Base-by-base conservation (phyloP, 2,113 vertebrate genomes). In the Neolamprologus fasciatus region DNA sequence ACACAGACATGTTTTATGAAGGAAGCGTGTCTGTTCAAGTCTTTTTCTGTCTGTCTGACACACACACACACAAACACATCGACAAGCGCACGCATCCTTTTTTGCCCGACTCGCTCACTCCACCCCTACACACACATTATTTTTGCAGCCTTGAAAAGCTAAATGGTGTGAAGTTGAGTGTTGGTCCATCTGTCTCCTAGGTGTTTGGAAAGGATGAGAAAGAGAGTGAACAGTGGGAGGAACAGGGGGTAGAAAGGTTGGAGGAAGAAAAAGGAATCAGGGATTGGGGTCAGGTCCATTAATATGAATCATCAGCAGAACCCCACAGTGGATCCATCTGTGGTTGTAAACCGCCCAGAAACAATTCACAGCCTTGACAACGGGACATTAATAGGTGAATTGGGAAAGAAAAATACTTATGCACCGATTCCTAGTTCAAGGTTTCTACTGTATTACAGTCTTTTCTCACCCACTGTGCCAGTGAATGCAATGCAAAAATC, bases 81-180 rank as follows among this genome's bases (percentile, higher is more conserved):
- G 19, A 68, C 63, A 68, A 42, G 37, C 21, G 26, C 73, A 57
- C 83, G 80, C 82, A 87, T 71, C 79, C 84, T 73, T 90, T 84
- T 88, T 91, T 31, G 85, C 84, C 88, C 80, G 54, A 92, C 83
- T 89, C 53, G 53, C 86, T 88, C 89, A 81, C 86, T 92, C 90
- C 89, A 92, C 91, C 88, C 89, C 79, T 92, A 89, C 87, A 91
- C 88, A 89, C 92, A 91, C 90, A 91, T 85, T 92, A 87, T 91
- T 93, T 94, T 90, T 91, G 89, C 91, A 94, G 94, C 92, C 95
- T 95, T 95, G 93, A 94, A 89, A 93, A 96, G 93, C 93, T 96
- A 95, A 96, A 95, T 95, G 95, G 94, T 94, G 95, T 96, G 95
- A 95, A 94, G 93, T 94, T 96, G 93, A 95, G 92, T 91, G 93